These are phyloP conservation scores for Petrolisthes cinctipes DNA, from an alignment of 2,888 invertebrate genomes.

Conservation along the genomic window DNA sequence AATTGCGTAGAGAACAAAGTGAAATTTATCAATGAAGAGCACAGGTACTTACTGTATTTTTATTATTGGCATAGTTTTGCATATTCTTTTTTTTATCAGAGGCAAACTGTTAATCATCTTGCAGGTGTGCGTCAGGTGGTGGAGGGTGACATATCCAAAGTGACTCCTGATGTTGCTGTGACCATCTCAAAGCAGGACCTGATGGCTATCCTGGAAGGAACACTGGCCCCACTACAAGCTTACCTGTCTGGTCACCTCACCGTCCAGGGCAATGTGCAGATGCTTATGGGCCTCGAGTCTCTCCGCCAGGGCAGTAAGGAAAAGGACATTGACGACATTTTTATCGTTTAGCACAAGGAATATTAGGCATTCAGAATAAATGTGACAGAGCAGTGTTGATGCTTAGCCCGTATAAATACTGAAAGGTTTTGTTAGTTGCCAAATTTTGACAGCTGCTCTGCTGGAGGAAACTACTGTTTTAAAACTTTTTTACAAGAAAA, in stretches of 20 bases:
- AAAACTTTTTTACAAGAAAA: too few species aligned
- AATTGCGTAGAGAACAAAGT: neutral
- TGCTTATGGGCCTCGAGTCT: conserved; percentile 64
- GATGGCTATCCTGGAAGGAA: conserved; percentile 61
- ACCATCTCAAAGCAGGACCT: conserved; percentile 59
- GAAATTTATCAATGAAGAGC: neutral
- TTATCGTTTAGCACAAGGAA: conserved; percentile 52
- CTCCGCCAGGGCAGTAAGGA: conserved; percentile 56
- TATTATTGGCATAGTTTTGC: too few species aligned
- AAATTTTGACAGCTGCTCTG: too few species aligned
- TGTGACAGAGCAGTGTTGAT: neutral
- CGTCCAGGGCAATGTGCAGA: conserved; percentile 64
- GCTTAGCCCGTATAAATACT: neutral
- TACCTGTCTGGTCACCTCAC: conserved; percentile 63
- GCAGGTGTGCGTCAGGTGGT: conserved; percentile 63
- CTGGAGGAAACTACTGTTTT: too few species aligned
- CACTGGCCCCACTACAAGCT: conserved; percentile 63
- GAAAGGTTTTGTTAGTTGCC: neutral
- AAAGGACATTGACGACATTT: conserved; percentile 57
- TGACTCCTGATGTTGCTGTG: conserved; percentile 64
- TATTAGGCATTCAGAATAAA: neutral
- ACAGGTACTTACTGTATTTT: neutral
- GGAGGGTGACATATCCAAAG: conserved; percentile 60
- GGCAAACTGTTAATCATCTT: too few species aligned
- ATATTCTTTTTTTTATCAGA: too few species aligned